Evolutionary conservation across 2,113 vertebrate species (phyloP).

Genomic region (Balaenoptera acutorostrata): DNA sequence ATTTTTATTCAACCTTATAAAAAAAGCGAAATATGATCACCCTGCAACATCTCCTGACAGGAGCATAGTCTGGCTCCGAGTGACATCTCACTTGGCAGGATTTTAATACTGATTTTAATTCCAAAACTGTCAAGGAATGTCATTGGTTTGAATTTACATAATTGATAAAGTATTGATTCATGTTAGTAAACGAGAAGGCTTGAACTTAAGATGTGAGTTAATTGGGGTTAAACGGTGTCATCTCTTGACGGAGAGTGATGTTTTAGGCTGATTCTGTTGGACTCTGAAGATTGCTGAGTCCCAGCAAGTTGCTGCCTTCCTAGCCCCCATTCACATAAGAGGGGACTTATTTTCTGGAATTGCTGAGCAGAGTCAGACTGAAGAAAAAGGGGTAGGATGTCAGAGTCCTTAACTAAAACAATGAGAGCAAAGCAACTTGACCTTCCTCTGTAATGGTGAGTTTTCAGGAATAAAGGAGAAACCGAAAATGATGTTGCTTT

Average conservation of each 20-base stretch:
- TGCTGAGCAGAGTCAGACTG: not conserved
- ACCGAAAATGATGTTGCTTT: not conserved
- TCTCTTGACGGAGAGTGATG: not conserved
- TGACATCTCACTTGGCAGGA: not conserved
- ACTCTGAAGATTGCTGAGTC: not conserved
- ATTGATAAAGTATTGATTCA: constrained; percentile 52
- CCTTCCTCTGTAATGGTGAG: not conserved
- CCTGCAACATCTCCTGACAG: not conserved
- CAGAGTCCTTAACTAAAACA: not conserved
- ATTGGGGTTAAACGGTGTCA: constrained; percentile 44
- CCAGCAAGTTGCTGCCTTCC: not conserved
- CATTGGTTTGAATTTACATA: constrained; percentile 35
- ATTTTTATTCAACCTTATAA: not conserved
- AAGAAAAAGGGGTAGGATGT: not conserved
- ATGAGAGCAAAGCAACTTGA: not conserved
- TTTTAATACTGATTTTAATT: not conserved
- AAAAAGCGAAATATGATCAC: not conserved
- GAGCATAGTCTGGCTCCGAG: not conserved
- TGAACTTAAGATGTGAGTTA: constrained; percentile 23
- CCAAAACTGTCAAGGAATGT: not conserved
- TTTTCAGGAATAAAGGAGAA: not conserved
- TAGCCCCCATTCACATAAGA: not conserved
- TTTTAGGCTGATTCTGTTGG: not conserved
- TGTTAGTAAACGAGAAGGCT: constrained; percentile 35
- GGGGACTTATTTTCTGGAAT: not conserved